A percentile compares a stretch with the other conserved stretches of the same genome.
Conservation (phyloP, 2,888 invertebrate genomes). For the Cerastis rubricosa region DNA sequence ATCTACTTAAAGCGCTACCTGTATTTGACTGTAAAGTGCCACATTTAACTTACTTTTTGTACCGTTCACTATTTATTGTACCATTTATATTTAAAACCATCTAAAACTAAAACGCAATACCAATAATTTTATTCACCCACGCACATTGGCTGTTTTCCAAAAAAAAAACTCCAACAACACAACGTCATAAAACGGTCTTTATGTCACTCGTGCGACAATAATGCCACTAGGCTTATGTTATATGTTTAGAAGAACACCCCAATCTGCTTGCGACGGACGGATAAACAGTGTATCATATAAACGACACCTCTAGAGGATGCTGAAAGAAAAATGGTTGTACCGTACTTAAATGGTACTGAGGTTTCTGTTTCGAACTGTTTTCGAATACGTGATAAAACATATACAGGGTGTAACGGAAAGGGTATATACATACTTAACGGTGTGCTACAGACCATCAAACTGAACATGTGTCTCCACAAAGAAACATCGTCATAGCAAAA, state of each 20-base stretch:
- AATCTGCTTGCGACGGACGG: conserved; percentile 51
- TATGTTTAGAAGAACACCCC: conserved; percentile 39
- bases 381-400: background rate
- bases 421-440: too few species aligned
- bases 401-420: too few species aligned
- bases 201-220: conserved; percentile 44
- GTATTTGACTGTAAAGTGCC: too few species aligned
- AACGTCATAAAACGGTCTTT: conserved; percentile 51
- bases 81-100: background rate
- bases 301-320: conserved; percentile 34
- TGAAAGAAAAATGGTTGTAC: conserved; percentile 48
- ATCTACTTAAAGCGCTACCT: too few species aligned
- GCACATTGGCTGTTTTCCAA: conserved; percentile 31
- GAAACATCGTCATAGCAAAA: too few species aligned
- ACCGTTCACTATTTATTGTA: background rate
- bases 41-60: background rate
- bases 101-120: conserved; percentile 5
- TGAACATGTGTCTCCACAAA: too few species aligned
- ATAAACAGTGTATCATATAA: conserved; percentile 46
- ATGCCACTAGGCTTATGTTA: conserved; percentile 33
- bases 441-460: too few species aligned
- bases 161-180: conserved; percentile 18
- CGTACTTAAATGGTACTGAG: background rate
- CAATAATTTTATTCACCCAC: conserved; percentile 15
- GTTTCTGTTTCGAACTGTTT: too few species aligned